Conservation (phyloP, 35 echinoderm and acorn worm genomes). For the Apostichopus japonicus region DNA sequence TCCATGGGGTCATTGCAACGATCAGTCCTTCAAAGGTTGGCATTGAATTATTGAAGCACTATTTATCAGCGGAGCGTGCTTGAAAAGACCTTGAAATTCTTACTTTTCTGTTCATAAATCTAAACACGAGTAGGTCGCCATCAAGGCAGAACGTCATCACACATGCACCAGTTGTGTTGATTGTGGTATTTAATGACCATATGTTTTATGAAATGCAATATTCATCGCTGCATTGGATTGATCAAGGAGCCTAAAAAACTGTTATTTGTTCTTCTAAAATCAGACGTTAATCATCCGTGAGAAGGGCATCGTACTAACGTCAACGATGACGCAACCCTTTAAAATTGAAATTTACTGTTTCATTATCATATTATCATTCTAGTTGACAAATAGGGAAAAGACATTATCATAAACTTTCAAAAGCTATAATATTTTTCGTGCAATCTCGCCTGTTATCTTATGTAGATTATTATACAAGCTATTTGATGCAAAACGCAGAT, state of each 20-base stretch:
- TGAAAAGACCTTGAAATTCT: not conserved
- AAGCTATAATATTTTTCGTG: too few species aligned
- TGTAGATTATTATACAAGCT: too few species aligned
- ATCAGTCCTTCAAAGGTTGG: not conserved
- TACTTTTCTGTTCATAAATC: not conserved
- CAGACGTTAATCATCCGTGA: not conserved
- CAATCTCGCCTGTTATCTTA: too few species aligned
- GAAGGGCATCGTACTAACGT: not conserved
- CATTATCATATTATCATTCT: too few species aligned
- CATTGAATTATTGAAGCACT: constrained; percentile 47
- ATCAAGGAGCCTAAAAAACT: not conserved
- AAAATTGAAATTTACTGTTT: too few species aligned
- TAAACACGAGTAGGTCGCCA: constrained; percentile 27
- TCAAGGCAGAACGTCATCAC: not conserved
- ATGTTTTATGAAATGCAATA: constrained; percentile 5
- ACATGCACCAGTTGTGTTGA: constrained; percentile 10
- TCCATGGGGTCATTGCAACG: not conserved
- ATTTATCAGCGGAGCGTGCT: constrained; percentile 25
- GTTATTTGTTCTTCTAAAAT: not conserved
- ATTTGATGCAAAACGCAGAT: too few species aligned
- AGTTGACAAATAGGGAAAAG: too few species aligned
- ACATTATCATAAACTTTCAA: too few species aligned
- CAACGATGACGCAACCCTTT: not conserved
- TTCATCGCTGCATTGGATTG: not conserved
- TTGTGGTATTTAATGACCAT: not conserved